Evolutionary conservation across 2,888 invertebrate genomes (phyloP), one percentile per base, ranked within the genome.

Genomic region (Drosophila borealis): DNA sequence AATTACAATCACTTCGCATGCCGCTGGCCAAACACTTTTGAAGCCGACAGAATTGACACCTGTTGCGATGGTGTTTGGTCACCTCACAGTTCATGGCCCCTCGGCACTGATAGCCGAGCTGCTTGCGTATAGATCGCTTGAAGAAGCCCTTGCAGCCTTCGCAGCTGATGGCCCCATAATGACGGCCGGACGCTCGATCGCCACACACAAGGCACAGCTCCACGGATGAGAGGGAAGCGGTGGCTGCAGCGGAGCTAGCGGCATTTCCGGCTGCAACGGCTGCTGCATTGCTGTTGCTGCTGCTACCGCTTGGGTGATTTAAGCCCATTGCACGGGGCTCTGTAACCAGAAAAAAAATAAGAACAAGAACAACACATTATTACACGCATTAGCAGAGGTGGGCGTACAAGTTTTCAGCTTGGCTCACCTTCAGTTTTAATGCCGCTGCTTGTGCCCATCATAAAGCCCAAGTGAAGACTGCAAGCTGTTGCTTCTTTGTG

Each of bases 111-210:
- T 99, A 99, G 49, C 98, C 99, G 56, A 98, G 94, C 93, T 98
- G 98, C 93, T 99, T 99, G 62, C 99, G 95, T 86, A 99, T 99
- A 21, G 98, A 98, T 1, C 99, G 94, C 93, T 99, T 99, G 93
- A 99, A 99, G 93, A 99, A 99, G 0, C 98, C 98, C 93, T 99
- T 99, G 93, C 99, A 99, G 3, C 99, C 98, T 94, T 97, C 97
- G 92, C 97, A 97, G 88, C 96, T 96, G 69, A 95, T 95, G 29
- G 96, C 97, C 59, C 98, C 98, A 93, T 98, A 98, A 90, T 98
- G 98, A 59, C 98, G 95, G 17, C 98, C 98, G 34, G 98, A 98
- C 10, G 98, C 98, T 70, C 98, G 94, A 92, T 99, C 98, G 0
- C 98, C 98, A 91, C 98, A 99, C 29, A 99, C 98, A 17, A 98